Evolutionary conservation across 1,140 invertebrate species (phyloP), one percentile per base, ranked within the genome.

Genomic region (Prorops nasuta): DNA sequence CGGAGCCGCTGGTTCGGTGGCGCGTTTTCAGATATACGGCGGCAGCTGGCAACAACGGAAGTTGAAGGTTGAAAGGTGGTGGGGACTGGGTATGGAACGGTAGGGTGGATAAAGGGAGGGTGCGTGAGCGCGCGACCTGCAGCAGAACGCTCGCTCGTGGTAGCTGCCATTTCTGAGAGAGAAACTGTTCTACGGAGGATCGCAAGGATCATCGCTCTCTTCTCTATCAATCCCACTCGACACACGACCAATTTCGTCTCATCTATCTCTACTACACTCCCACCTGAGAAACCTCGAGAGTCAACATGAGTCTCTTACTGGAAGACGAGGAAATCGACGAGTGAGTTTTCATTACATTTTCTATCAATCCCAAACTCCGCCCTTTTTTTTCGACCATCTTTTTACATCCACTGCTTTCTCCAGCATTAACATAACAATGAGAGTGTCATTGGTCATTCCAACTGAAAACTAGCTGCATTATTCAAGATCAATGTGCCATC

Each of bases 321-420:
- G 67, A 70, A 38, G 69, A 71, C 24, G 67, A 71, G 45, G 69
- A 70, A 54, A 52, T 62, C 22, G 69, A 70, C 61, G 67, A 70
- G 69, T 71, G 49, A 71, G 69, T 41, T 35, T 19, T 39, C 21
- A 10, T 37, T 21, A 15, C 4, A 21, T 21, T 15, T 39, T 24
- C 39, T n/a, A n/a, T n/a, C n/a, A n/a, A n/a, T n/a, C n/a, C n/a
- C n/a, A n/a, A n/a, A n/a, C n/a, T n/a, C n/a, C n/a, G n/a, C n/a
- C n/a, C n/a, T n/a, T n/a, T n/a, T n/a, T n/a, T n/a, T n/a, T n/a
- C n/a, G n/a, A n/a, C n/a, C n/a, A n/a, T n/a, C n/a, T n/a, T n/a
- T n/a, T n/a, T n/a, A n/a, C n/a, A n/a, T n/a, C n/a, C n/a, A n/a
- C n/a, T n/a, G n/a, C n/a, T n/a, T n/a, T n/a, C n/a, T n/a, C n/a